Evolutionary conservation across 2,888 invertebrate genomes (phyloP).

Genomic region (Ophion slaviceki): DNA sequence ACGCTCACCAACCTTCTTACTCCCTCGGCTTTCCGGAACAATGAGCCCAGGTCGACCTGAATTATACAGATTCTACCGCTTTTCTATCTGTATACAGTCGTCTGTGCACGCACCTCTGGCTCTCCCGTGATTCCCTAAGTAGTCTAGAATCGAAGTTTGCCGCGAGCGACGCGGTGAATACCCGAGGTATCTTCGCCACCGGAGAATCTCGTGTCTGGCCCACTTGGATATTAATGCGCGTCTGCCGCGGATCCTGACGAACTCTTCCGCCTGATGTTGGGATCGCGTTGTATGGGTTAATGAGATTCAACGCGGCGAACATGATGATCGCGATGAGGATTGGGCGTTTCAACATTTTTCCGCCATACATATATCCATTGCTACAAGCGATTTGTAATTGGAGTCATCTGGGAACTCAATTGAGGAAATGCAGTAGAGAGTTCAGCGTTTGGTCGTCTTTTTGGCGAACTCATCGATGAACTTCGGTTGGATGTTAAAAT

Average conservation of each 20-base stretch:
- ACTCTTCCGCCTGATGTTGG: slow-evolving; percentile 14
- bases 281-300: slow-evolving; percentile 32
- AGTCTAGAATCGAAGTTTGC: slow-evolving; percentile 60
- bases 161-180: slow-evolving; percentile 17
- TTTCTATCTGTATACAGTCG: slow-evolving; percentile 10
- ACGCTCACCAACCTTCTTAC: slow-evolving; percentile 22
- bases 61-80: slow-evolving; percentile 61
- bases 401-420: no score
- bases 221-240: slow-evolving; percentile 54
- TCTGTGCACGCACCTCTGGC: slow-evolving; percentile 20
- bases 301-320: not conserved
- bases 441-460: no score
- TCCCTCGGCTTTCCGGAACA: slow-evolving; percentile 53
- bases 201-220: slow-evolving; percentile 47
- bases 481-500: no score
- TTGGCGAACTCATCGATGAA: no score
- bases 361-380: no score
- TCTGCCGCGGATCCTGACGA: slow-evolving; percentile 48
- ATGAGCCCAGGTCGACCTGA: slow-evolving; percentile 61
- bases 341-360: no score
- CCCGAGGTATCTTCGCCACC: slow-evolving; percentile 24
- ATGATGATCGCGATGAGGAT: not conserved
- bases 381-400: no score
- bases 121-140: slow-evolving; percentile 37
- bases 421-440: no score